Percentiles rank a stretch among this genome's conserved stretches.
phyloP scores from a whole-genome alignment of 2,888 invertebrate genomes.

The Macropis europaea region DNA sequence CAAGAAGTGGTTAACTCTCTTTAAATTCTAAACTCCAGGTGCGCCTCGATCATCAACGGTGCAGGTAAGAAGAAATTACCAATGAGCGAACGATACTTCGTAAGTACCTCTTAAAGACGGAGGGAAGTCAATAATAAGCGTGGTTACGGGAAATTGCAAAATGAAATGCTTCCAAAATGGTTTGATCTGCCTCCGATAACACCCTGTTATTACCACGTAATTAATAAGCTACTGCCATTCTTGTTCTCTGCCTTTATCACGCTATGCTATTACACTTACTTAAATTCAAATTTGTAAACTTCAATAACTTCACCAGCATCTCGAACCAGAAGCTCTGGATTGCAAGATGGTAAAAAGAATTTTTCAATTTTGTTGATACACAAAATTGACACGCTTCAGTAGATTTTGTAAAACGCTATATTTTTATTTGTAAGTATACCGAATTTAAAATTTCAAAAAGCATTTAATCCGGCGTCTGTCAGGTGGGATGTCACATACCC shows the following conservation, averaged over 20 bases:
- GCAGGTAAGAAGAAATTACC: neutral
- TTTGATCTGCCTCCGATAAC: neutral
- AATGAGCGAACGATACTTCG: neutral
- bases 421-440: too few relatives aligned
- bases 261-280: neutral
- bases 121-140: neutral
- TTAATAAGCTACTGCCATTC: neutral
- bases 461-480: too few relatives aligned
- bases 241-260: neutral
- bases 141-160: constrained; percentile 2
- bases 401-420: too few relatives aligned
- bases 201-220: neutral
- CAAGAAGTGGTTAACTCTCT: neutral
- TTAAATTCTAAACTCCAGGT: neutral
- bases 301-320: too few relatives aligned
- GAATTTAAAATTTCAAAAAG: too few relatives aligned
- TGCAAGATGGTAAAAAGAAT: too few relatives aligned
- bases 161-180: neutral
- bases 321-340: too few relatives aligned
- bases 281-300: neutral
- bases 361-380: too few relatives aligned
- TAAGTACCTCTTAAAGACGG: neutral
- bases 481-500: too few relatives aligned
- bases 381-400: too few relatives aligned
- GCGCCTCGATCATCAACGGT: neutral